Base-by-base conservation (phyloP, 2,113 vertebrate species). In the Oophaga pumilio region DNA sequence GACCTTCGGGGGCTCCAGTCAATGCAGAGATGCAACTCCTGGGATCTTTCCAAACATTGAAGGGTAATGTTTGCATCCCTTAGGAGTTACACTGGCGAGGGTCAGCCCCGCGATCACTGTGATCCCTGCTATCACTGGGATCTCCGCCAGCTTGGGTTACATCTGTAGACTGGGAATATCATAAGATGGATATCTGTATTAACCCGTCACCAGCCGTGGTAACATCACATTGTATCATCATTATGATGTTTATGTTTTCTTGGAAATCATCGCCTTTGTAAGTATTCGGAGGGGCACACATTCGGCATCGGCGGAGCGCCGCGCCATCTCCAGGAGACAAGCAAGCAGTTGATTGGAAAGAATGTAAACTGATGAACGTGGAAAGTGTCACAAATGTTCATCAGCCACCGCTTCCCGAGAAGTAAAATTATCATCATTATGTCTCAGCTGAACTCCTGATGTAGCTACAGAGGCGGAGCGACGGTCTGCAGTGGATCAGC, bases 331-430 rank as follows among this genome's bases (percentile, higher is more conserved):
- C 50, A 17, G 33, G 85, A 79, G 76, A 86, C 85, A 86, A 86
- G 74, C 50, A 52, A 74, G 49, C 33, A 9, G 76, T 62, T 86
- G 85, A 86, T 86, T 86, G 52, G 62, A 79, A 59, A 43, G 76
- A 80, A 80, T 15, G 79, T 62, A 69, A 57, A 80, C 50, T 80
- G 76, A 86, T 86, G 85, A 86, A 59, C 17, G 52, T 20, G 49
- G 76, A 77, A 80, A 86, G 50, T 68, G 49, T 77, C 85, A 86
- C 85, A 86, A 86, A 86, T 86, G 85, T 86, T 86, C 85, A 86
- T 86, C 76, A 86, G 62, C 62, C 66, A 50, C 85, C 12, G 6
- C 49, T 71, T 57, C 43, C 33, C 28, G 18, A 86, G 76, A 53
- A 57, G 85, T 22, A 52, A 86, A 79, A 80, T 79, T 57, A 86